Base-by-base conservation (phyloP, 2,113 vertebrate genomes). In the Eretmochelys imbricata region DNA sequence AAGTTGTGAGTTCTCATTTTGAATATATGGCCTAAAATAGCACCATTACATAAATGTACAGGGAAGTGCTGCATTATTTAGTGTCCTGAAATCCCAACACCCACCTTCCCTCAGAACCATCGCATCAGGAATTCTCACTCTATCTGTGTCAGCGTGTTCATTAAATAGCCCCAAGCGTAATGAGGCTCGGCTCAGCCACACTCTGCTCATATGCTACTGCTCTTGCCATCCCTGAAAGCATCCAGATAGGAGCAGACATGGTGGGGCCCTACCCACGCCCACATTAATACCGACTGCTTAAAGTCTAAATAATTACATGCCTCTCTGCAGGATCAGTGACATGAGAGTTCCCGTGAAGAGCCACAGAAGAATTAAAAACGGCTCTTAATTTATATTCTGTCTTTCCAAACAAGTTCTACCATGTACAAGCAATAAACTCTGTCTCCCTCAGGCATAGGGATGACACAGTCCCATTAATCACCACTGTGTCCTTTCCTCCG, bases 1-100 rank as follows among this genome's bases (percentile, higher is more conserved):
- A 17, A 69, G 31, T 19, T 31, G 9, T 17, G 51, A 27, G 53
- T 25, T 90, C 84, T 84, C 8, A 1, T 62, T 35, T 57, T 76
- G 86, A 53, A 91, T 81, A 2, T 65, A 86, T 88, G 6, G 65
- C 3, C 92, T 53, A 29, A 85, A 95, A 95, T 54, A 94, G 84
- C 89, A 49, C 22, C n/a, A 1, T 89, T 92, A 29, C 86, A 38
- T 89, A 88, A 93, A 84, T 0, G 4, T 1, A 0, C 24, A 80
- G 55, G 69, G n/a, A 51, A 82, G 24, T 0, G 16, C 9, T 97
- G 88, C 91, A 88, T 96, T 94, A 96, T 93, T 95, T 84, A 96
- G 81, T 83, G 84, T 48, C 79, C 78, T 78, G 83, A 87, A 87
- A 57, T 76, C 87, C 81, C 48, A 84, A 90, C 20, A 42, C 62